Conservation (phyloP, 2,113 vertebrate species). For the Ciconia maguari region DNA sequence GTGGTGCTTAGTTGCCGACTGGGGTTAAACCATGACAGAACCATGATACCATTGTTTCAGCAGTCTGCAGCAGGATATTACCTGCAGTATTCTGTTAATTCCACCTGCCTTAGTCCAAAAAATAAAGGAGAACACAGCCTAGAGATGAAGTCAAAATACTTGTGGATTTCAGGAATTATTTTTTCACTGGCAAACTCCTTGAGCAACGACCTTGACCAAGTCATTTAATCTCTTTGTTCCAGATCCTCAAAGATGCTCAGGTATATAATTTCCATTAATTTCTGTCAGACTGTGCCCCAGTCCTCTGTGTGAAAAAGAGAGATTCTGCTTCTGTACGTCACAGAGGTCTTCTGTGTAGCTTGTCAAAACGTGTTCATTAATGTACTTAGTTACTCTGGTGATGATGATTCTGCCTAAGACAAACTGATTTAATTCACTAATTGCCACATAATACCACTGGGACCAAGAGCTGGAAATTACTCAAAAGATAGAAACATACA, state of each 20-base stretch:
- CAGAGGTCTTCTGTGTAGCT: neutral
- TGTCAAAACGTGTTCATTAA: conserved; percentile 10
- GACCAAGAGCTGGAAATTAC: neutral
- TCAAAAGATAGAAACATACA: neutral
- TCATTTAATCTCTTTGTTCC: neutral
- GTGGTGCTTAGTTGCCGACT: too few species aligned
- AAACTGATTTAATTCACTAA: conserved; percentile 12
- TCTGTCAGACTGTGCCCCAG: neutral
- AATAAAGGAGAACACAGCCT: neutral
- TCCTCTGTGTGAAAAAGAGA: neutral
- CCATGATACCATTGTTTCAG: neutral
- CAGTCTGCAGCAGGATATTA: neutral
- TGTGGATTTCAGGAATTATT: neutral
- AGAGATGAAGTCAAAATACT: neutral
- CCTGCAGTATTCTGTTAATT: neutral
- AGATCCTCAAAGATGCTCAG: neutral
- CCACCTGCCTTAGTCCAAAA: neutral
- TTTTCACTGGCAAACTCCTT: neutral
- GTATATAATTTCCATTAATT: conserved; percentile 36
- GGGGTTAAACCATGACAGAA: neutral
- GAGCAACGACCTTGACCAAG: neutral
- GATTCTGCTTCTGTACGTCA: neutral
- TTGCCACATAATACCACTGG: neutral
- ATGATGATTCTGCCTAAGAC: neutral
- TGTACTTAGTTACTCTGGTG: neutral